These are phyloP conservation scores for Macrosiphum euphorbiae DNA, from an alignment of 2,888 invertebrate species.

Conservation along the genomic window DNA sequence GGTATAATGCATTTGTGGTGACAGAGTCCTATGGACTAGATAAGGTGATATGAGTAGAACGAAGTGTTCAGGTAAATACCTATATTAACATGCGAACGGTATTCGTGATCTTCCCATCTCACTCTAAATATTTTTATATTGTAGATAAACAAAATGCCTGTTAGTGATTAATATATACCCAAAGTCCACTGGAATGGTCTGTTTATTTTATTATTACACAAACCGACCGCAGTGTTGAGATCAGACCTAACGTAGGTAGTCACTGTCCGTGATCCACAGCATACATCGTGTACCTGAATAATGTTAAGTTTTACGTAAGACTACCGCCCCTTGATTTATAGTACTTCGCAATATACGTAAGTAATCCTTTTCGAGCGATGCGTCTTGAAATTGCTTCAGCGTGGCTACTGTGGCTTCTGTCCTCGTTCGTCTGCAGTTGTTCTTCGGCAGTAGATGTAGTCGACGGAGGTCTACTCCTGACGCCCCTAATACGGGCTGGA, in stretches of 20 bases:
- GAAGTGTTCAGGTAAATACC: neutral
- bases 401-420: neutral
- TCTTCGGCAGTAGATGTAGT: neutral
- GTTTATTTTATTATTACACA: neutral
- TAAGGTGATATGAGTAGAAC: neutral
- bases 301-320: too few relatives aligned
- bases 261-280: too few relatives aligned
- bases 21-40: neutral
- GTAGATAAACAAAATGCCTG: neutral
- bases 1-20: too few relatives aligned
- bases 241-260: neutral
- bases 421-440: neutral
- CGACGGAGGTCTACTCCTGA: conserved; percentile 21
- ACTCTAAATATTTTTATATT: neutral
- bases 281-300: neutral
- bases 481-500: conserved; percentile 37
- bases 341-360: neutral
- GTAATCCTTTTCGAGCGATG: neutral
- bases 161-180: neutral
- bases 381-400: neutral
- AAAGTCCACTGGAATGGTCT: neutral
- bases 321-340: neutral
- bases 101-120: neutral
- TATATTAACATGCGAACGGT: neutral
- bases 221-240: neutral